Evolutionary conservation across 2,888 invertebrate genomes (phyloP).

Genomic region (Zelleria hepariella): DNA sequence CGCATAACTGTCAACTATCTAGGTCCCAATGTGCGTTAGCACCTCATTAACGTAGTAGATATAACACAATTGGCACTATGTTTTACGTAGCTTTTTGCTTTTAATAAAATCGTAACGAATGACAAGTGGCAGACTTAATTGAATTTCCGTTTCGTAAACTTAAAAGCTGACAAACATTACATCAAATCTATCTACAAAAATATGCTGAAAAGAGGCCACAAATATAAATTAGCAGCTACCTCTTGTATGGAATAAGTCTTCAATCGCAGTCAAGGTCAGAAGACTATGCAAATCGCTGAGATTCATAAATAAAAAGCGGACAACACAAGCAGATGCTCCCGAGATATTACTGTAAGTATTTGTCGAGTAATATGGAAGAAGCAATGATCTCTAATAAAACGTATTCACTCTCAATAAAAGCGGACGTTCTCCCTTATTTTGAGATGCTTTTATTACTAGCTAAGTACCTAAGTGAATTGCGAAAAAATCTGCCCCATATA

Average conservation of each 20-base stretch:
- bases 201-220: too few species aligned
- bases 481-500: conserved; percentile 19
- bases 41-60: background rate
- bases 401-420: conserved; percentile 23
- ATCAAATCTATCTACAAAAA: too few species aligned
- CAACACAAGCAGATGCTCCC: conserved; percentile 31
- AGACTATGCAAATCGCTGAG: conserved; percentile 26
- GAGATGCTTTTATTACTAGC: conserved; percentile 30
- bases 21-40: background rate
- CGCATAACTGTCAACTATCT: background rate
- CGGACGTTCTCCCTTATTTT: conserved; percentile 27
- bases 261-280: conserved; percentile 28
- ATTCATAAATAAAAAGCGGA: conserved; percentile 43
- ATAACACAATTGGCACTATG: background rate
- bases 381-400: conserved; percentile 10
- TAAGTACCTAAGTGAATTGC: conserved; percentile 30
- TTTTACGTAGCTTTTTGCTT: background rate
- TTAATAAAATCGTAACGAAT: too few species aligned
- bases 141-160: too few species aligned
- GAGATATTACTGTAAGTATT: conserved; percentile 3
- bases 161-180: too few species aligned
- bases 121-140: too few species aligned
- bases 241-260: conserved; percentile 3
- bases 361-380: conserved; percentile 5
- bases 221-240: background rate